phyloP scores from a whole-genome alignment of 2,797 vertebrate genomes.

The Oceanodroma leucorhoa region DNA sequence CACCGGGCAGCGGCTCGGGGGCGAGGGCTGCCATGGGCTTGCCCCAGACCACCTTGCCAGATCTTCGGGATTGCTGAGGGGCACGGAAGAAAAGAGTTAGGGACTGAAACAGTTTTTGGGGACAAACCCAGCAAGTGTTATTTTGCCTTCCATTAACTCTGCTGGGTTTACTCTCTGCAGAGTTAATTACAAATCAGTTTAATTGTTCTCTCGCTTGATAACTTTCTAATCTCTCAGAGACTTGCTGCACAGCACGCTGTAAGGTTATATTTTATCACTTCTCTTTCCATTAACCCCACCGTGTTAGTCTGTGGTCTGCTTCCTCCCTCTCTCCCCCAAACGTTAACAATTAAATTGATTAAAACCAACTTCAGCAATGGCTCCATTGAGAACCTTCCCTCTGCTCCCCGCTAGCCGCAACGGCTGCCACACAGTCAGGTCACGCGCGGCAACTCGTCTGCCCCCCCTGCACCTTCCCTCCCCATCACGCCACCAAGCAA shows the following conservation, averaged over 20 bases:
- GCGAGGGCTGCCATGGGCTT: rapidly evolving
- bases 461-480: not conserved
- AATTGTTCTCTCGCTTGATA: slow-evolving; percentile 62
- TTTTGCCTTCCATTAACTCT: slow-evolving; percentile 53
- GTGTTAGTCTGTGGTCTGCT: slow-evolving; percentile 30
- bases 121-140: not conserved
- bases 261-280: slow-evolving; percentile 68
- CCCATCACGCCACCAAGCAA: not conserved
- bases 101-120: not conserved
- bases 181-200: slow-evolving; percentile 74
- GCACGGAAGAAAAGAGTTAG: not conserved
- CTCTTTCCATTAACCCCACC: slow-evolving; percentile 58
- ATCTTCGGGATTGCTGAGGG: not conserved
- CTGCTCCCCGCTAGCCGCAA: not conserved
- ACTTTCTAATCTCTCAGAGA: slow-evolving; percentile 65
- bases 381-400: not conserved
- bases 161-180: slow-evolving; percentile 53
- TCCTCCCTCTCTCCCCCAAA: slow-evolving; percentile 37
- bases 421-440: not conserved
- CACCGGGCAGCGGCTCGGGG: rapidly evolving
- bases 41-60: not conserved
- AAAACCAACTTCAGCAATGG: slow-evolving; percentile 24
- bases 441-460: not conserved
- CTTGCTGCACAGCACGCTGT: slow-evolving; percentile 58
- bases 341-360: slow-evolving; percentile 64